phyloP scores from a whole-genome alignment of 2,113 vertebrate genomes.

The Mystacornis crossleyi region DNA sequence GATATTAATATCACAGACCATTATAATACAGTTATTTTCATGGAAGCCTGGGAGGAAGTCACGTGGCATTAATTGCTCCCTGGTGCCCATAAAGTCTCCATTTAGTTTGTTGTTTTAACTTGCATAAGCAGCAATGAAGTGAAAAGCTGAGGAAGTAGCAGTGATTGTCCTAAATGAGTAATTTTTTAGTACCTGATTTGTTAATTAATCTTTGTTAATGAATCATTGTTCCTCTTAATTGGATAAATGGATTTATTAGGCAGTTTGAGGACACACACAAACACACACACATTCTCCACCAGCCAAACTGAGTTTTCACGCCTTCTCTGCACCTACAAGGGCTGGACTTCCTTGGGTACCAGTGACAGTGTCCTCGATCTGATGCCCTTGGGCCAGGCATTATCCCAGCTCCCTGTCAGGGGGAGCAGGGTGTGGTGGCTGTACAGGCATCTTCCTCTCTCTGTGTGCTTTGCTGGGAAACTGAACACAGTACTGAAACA shows the following conservation, averaged over 20 bases:
- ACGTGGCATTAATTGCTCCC: constrained; percentile 96
- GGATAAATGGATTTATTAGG: constrained; percentile 76
- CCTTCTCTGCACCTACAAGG: background rate
- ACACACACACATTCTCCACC: constrained; percentile 43
- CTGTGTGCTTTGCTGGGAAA: background rate
- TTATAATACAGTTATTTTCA: constrained; percentile 99
- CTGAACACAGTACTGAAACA: background rate
- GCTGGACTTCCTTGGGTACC: background rate
- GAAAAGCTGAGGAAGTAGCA: constrained; percentile 93
- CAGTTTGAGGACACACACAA: constrained; percentile 23
- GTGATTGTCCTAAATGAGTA: constrained; percentile 81
- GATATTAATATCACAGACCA: constrained; percentile 99
- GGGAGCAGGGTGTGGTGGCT: background rate
- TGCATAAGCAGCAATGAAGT: constrained; percentile 91
- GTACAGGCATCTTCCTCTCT: background rate
- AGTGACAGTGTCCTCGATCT: background rate
- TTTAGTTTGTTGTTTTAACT: constrained; percentile 95
- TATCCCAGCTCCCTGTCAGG: background rate
- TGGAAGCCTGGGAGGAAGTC: constrained; percentile 97
- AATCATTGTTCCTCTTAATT: constrained; percentile 80
- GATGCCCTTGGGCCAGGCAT: background rate
- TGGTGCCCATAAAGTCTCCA: constrained; percentile 82
- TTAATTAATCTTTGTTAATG: constrained; percentile 88
- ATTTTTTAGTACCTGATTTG: constrained; percentile 82
- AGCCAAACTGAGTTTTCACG: background rate